A percentile compares a stretch with the other conserved stretches of the same genome.
phyloP scores from a whole-genome alignment of 2,888 invertebrate genomes.

The Pycnomerus fuliginosus region DNA sequence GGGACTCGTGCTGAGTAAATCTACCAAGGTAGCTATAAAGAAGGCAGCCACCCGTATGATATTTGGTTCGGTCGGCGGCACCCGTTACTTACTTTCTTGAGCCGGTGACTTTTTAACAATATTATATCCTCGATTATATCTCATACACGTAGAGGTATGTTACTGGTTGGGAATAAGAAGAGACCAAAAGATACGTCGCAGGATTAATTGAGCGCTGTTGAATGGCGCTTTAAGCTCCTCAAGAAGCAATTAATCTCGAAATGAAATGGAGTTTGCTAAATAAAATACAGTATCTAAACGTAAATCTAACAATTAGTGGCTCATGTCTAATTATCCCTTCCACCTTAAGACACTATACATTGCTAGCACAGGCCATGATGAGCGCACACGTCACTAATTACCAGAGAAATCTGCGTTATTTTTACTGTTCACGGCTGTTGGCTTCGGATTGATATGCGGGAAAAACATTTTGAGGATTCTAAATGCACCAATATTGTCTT shows the following conservation, averaged over 20 bases:
- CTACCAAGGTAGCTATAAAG: constrained; percentile 39
- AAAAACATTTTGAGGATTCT: too few relatives aligned
- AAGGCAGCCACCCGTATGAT: constrained; percentile 51
- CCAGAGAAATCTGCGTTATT: constrained; percentile 48
- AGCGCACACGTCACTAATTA: constrained; percentile 46
- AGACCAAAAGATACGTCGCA: too few relatives aligned
- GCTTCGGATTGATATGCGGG: constrained; percentile 38
- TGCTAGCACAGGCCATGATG: constrained; percentile 42
- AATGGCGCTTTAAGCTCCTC: too few relatives aligned
- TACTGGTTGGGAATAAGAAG: too few relatives aligned
- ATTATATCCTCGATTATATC: too few relatives aligned
- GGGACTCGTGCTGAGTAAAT: constrained; percentile 46
- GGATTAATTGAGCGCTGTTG: too few relatives aligned
- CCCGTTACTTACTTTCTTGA: constrained; percentile 45
- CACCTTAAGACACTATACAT: constrained; percentile 35
- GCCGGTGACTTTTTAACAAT: constrained; percentile 51
- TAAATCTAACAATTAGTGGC: constrained; percentile 35
- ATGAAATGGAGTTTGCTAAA: too few relatives aligned
- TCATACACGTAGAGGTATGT: too few relatives aligned
- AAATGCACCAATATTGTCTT: too few relatives aligned
- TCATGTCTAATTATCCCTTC: constrained; percentile 40
- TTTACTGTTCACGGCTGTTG: constrained; percentile 41
- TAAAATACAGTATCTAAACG: too few relatives aligned
- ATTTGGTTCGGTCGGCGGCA: constrained; percentile 49
- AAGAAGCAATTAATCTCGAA: too few relatives aligned